Conservation (phyloP, 23 tunicate species). For the Botrylloides violaceus region DNA sequence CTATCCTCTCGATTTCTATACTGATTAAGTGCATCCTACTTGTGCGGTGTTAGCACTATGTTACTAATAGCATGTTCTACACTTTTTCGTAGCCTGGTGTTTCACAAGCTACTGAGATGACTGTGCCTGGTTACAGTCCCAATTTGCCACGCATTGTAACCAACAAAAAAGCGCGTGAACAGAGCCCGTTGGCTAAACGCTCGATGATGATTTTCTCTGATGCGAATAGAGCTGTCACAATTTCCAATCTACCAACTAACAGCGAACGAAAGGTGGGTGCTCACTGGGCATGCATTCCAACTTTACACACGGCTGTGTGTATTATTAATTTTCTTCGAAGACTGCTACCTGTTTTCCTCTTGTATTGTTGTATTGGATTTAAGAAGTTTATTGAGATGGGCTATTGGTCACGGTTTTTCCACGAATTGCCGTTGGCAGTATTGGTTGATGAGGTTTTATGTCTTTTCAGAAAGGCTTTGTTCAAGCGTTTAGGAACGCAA, state of each 20-base stretch:
- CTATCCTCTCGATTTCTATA: too few species aligned
- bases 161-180: neutral
- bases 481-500: neutral
- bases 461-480: neutral
- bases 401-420: too few species aligned
- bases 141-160: neutral
- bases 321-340: too few species aligned
- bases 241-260: neutral
- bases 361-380: too few species aligned
- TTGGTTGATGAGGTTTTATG: too few species aligned
- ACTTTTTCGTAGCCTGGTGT: neutral
- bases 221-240: neutral
- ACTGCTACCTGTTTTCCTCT: too few species aligned
- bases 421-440: too few species aligned
- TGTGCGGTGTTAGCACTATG: too few species aligned
- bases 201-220: neutral
- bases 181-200: neutral
- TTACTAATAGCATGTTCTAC: neutral
- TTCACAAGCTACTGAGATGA: neutral
- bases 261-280: neutral
- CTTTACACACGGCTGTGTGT: too few species aligned
- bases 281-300: too few species aligned
- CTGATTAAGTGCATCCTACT: too few species aligned
- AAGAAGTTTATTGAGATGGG: too few species aligned
- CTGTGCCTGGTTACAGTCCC: neutral